A percentile compares a stretch with the other conserved stretches of the same genome.
phyloP scores from a whole-genome alignment of 2,113 vertebrate genomes.

The Syngnathus typhle region DNA sequence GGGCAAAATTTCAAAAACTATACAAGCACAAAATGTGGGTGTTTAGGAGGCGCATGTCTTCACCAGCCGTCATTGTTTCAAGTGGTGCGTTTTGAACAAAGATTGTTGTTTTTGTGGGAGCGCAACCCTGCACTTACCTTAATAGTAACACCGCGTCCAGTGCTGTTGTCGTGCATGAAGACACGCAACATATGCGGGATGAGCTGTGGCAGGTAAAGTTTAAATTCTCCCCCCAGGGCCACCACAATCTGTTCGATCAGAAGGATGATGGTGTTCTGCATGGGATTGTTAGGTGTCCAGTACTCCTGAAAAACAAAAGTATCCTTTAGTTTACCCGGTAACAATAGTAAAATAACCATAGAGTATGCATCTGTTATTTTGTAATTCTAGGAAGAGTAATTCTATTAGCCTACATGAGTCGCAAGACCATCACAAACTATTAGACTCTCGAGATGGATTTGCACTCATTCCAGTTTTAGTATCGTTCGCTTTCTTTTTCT shows the following conservation, averaged over 20 bases:
- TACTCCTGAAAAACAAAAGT: conserved; percentile 77
- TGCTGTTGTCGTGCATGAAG: conserved; percentile 97
- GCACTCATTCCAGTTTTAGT: too few relatives aligned
- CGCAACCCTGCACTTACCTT: conserved; percentile 73
- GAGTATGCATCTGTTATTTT: not conserved
- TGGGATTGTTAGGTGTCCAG: conserved; percentile 98
- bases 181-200: conserved; percentile 97
- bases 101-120: not conserved
- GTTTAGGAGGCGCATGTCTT: not conserved
- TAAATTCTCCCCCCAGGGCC: conserved; percentile 93
- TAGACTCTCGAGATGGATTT: not conserved
- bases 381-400: not conserved
- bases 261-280: conserved; percentile 97
- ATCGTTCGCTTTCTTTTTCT: not conserved
- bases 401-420: not conserved
- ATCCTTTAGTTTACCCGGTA: not conserved
- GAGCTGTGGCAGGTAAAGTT: conserved; percentile 95
- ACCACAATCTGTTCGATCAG: conserved; percentile 97
- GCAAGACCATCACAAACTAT: not conserved
- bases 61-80: not conserved
- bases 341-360: not conserved
- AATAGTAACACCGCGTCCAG: conserved; percentile 86
- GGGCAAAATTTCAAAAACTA: too few relatives aligned
- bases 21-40: not conserved
- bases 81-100: not conserved